phyloP scores from a whole-genome alignment of 2,888 invertebrate genomes.

The Scaptomyza parva region DNA sequence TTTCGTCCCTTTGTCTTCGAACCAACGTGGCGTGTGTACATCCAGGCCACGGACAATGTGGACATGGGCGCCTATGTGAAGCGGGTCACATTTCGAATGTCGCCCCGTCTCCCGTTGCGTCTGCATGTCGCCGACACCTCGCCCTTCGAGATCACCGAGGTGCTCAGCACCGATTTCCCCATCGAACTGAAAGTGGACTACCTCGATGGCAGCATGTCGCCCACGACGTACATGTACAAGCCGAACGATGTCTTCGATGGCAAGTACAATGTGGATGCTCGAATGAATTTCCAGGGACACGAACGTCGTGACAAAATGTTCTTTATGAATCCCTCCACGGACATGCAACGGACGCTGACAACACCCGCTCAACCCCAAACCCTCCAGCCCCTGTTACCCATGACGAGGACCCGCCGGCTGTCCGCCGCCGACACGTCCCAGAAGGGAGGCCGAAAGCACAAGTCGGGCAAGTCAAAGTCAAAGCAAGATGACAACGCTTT shows the following conservation, averaged over 20 bases:
- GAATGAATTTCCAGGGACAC: slow-evolving; percentile 57
- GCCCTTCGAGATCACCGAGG: slow-evolving; percentile 59
- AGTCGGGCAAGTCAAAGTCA: background rate
- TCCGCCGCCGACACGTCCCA: background rate
- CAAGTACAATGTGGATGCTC: slow-evolving; percentile 47
- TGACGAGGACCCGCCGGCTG: background rate
- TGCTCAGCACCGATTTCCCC: slow-evolving; percentile 54
- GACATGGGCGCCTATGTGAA: slow-evolving; percentile 57
- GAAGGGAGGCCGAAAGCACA: background rate
- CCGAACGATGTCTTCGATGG: slow-evolving; percentile 54
- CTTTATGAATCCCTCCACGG: slow-evolving; percentile 58
- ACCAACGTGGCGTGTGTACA: slow-evolving; percentile 67
- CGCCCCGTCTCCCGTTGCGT: slow-evolving; percentile 58
- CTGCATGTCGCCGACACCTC: slow-evolving; percentile 49
- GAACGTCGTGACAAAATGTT: slow-evolving; percentile 60
- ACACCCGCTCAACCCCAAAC: background rate
- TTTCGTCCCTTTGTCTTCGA: slow-evolving; percentile 52
- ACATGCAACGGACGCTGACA: slow-evolving; percentile 29
- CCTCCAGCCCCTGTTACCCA: background rate
- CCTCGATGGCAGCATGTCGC: slow-evolving; percentile 50
- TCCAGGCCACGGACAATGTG: slow-evolving; percentile 34
- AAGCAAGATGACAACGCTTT: background rate
- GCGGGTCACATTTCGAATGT: slow-evolving; percentile 59
- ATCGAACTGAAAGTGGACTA: slow-evolving; percentile 50
- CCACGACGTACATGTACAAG: slow-evolving; percentile 60